A percentile compares a stretch with the other conserved stretches of the same genome.
phyloP scores from a whole-genome alignment of 1,140 invertebrate species.

The Aricia agestis region DNA sequence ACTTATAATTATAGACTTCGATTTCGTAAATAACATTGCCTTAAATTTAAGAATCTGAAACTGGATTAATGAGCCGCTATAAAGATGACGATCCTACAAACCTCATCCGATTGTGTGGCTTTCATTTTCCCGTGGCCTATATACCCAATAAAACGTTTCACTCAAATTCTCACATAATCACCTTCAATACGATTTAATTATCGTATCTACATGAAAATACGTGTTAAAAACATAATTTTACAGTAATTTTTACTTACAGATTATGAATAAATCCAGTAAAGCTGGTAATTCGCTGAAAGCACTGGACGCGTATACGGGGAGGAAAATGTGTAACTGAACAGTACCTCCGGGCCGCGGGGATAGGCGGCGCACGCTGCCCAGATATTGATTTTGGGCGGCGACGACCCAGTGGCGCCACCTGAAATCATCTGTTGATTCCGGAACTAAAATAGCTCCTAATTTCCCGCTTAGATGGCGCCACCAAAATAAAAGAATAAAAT shows the following conservation, averaged over 20 bases:
- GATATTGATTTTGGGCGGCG: constrained; percentile 71
- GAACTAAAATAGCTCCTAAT: constrained; percentile 17
- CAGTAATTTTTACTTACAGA: constrained; percentile 40
- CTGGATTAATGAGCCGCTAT: background rate
- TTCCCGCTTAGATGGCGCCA: constrained; percentile 36
- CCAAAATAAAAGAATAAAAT: background rate
- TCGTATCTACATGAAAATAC: background rate
- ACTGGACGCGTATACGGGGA: constrained; percentile 51
- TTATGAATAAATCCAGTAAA: constrained; percentile 40
- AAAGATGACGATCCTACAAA: constrained; percentile 14
- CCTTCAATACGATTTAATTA: background rate
- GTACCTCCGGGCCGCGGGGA: constrained; percentile 53
- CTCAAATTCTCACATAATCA: background rate
- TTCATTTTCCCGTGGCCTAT: constrained; percentile 39
- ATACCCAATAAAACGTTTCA: constrained; percentile 43
- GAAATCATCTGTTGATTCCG: constrained; percentile 1
- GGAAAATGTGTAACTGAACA: constrained; percentile 50
- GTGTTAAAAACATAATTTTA: background rate
- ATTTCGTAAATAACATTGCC: too few relatives aligned
- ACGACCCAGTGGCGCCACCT: constrained; percentile 44
- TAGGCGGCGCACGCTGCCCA: constrained; percentile 53
- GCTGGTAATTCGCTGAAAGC: constrained; percentile 44
- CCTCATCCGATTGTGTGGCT: constrained; percentile 19
- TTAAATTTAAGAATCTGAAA: background rate
- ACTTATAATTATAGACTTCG: too few relatives aligned